Evolutionary conservation across 2,113 vertebrate species (phyloP).

Genomic region (Columbina picui): DNA sequence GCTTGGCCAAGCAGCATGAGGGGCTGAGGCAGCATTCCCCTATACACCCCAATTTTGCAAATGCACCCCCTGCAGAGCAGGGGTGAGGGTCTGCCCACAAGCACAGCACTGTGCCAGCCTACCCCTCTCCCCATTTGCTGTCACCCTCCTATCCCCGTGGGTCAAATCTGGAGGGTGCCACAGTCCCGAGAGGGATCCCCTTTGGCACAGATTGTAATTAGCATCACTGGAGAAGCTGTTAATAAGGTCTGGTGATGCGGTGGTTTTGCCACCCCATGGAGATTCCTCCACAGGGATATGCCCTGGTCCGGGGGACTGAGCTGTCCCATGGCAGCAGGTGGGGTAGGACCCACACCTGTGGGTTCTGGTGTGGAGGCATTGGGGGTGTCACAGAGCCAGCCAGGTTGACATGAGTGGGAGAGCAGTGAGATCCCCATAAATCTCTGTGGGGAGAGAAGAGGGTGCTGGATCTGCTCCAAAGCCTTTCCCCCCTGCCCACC

Average conservation of each 20-base stretch:
- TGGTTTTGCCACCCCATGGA: background rate
- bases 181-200: background rate
- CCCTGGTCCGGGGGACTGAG: background rate
- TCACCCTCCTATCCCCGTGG: background rate
- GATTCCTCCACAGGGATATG: background rate
- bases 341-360: rapidly evolving
- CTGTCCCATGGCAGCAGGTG: background rate
- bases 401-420: background rate
- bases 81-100: background rate
- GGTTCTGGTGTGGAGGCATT: rapidly evolving
- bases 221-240: background rate
- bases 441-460: background rate
- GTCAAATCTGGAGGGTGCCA: background rate
- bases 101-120: rapidly evolving
- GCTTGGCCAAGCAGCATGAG: background rate
- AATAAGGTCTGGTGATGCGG: background rate
- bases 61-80: background rate
- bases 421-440: background rate
- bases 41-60: background rate
- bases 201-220: background rate
- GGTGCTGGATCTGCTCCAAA: background rate
- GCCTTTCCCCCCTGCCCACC: background rate
- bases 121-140: background rate
- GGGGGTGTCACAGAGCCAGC: background rate
- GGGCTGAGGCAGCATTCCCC: background rate